Evolutionary conservation across 2,113 vertebrate genomes (phyloP), one percentile per base, ranked within the genome.

Genomic region (Holacanthus passer): DNA sequence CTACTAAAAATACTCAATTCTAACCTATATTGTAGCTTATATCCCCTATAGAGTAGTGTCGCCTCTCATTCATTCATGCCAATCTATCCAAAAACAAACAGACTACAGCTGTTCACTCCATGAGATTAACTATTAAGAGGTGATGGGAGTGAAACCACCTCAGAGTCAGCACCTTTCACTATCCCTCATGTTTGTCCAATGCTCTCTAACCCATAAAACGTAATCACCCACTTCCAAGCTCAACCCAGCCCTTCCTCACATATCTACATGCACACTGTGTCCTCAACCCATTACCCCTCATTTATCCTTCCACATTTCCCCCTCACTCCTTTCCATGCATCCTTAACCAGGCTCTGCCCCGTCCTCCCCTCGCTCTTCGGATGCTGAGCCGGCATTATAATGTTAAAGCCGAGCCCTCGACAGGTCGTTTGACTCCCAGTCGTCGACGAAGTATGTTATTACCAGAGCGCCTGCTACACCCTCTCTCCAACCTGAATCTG

Each of bases 371-470:
- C 41, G 4, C 1, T 69, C 55, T 62, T 19, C 43, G 48, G 22
- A 62, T 68, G 35, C 63, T 29, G 31, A 47, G 48, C 66, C 39
- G 72, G 75, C 66, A 47, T 29, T 14, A 8, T 50, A 32, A 58
- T 7, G 32, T 73, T 76, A 24, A 79, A 87, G 75, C 72, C 63
- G 56, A 41, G 37, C 52, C 41, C 71, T 72, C 43, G 29, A 67
- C 73, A 77, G 67, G 67, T 84, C 71, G 63, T 87, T 86, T 85
- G 59, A 77, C 65, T 79, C 35, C 41, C 32, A n/a, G 55, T 71
- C 64, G 73, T 77, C 37, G 3, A 19, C 22, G 35, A n/a, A 69
- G 47, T 80, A 22, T 60, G 39, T 32, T 82, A 81, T 83, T 66
- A 75, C 45, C 70, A 45, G 7, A 27, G 59, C 69, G 66, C 17